Evolutionary conservation across 2,888 invertebrate genomes (phyloP).

Genomic region (Gonocerus acuteangulatus): DNA sequence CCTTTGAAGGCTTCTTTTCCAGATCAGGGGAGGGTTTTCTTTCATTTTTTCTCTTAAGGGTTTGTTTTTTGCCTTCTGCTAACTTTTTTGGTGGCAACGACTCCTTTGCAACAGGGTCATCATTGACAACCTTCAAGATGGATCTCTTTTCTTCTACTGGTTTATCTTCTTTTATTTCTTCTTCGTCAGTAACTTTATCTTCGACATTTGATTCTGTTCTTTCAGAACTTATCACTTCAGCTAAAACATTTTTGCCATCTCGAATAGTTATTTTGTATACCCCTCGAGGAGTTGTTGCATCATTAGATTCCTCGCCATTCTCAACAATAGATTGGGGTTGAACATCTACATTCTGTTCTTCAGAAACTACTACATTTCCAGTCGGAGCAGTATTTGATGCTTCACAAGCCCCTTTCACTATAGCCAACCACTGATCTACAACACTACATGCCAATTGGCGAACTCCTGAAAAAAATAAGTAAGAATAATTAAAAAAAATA

Average conservation of each 20-base stretch:
- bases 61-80: constrained; percentile 5
- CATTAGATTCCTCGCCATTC: constrained; percentile 28
- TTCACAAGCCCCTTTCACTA: constrained; percentile 62
- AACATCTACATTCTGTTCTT: background rate
- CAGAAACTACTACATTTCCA: constrained; percentile 13
- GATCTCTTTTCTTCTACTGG: background rate
- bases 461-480: constrained; percentile 54
- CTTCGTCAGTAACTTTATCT: background rate
- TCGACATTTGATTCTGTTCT: constrained; percentile 28
- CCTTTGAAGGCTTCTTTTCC: constrained; percentile 16
- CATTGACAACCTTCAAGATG: constrained; percentile 7
- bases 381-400: constrained; percentile 11
- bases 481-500: background rate
- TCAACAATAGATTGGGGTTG: background rate
- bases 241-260: constrained; percentile 63
- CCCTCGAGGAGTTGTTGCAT: constrained; percentile 37
- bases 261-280: constrained; percentile 60
- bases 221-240: constrained; percentile 47
- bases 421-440: constrained; percentile 83
- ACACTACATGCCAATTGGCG: constrained; percentile 68
- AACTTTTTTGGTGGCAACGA: constrained; percentile 9
- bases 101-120: constrained; percentile 5
- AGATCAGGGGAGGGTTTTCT: constrained; percentile 19
- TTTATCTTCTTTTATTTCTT: background rate
- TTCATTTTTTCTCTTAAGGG: constrained; percentile 23